Conservation (phyloP, 2,888 invertebrate genomes). For the Caenorhabditis macrosperma region DNA sequence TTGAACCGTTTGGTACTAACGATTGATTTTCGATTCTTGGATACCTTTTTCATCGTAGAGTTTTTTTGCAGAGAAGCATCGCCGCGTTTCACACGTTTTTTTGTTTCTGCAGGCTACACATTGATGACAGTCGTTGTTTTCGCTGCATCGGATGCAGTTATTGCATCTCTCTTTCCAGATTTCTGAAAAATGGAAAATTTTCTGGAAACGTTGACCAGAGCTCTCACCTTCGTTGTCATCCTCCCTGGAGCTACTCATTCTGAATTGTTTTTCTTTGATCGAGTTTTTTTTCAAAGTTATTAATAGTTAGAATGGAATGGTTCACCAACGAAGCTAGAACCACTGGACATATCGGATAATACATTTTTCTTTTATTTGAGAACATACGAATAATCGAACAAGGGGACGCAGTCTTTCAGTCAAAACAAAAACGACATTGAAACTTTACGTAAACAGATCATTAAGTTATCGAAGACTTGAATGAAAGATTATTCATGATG, state of each 20-base stretch:
- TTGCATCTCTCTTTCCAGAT: slow-evolving; percentile 32
- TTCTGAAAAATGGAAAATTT: too few species aligned
- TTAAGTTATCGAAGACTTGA: not conserved
- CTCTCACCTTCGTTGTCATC: slow-evolving; percentile 14
- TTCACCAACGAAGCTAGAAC: not conserved
- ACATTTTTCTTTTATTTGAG: not conserved
- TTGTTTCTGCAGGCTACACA: slow-evolving; percentile 25
- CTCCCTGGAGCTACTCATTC: slow-evolving; percentile 7
- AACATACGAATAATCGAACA: not conserved
- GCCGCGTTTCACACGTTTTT: slow-evolving; percentile 18
- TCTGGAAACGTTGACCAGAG: too few species aligned
- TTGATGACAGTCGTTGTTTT: not conserved
- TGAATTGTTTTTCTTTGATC: not conserved
- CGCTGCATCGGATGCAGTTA: slow-evolving; percentile 40
- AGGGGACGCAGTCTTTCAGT: not conserved
- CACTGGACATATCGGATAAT: not conserved
- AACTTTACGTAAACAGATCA: slow-evolving; percentile 7
- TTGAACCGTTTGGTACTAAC: too few species aligned
- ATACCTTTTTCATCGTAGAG: slow-evolving; percentile 39
- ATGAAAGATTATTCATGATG: not conserved
- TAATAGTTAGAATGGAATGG: not conserved
- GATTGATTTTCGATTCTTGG: not conserved
- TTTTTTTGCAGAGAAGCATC: slow-evolving; percentile 42
- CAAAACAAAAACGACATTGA: not conserved
- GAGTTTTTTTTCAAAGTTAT: not conserved